Evolutionary conservation across 2,888 invertebrate species (phyloP).

Genomic region (Leuctra nigra): DNA sequence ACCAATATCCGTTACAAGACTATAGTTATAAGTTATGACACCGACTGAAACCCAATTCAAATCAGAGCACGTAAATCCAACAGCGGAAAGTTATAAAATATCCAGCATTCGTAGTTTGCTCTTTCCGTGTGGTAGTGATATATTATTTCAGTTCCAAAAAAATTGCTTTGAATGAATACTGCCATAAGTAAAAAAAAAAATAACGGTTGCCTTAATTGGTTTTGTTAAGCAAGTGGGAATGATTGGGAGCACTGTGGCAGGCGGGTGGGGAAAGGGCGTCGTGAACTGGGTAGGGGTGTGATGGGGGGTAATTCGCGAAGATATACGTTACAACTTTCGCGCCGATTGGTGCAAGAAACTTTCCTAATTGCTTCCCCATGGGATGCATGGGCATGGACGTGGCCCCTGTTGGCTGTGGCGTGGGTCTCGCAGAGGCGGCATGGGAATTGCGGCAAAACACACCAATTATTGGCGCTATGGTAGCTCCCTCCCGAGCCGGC

Average conservation of each 20-base stretch:
- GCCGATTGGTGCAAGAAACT: constrained; percentile 25
- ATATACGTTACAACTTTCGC: constrained; percentile 26
- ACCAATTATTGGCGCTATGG: constrained; percentile 18
- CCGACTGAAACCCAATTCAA: too few species aligned
- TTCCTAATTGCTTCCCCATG: constrained; percentile 25
- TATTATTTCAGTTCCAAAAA: too few species aligned
- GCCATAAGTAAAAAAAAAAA: too few species aligned
- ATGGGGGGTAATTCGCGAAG: constrained; percentile 13
- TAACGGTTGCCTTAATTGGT: constrained; percentile 22
- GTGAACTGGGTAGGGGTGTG: not conserved
- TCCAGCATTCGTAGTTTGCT: too few species aligned
- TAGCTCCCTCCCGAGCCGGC: not conserved
- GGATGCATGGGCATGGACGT: not conserved
- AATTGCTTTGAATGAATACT: too few species aligned
- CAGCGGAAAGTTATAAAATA: too few species aligned
- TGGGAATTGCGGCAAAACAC: constrained; percentile 21
- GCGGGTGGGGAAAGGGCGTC: too few species aligned
- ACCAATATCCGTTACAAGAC: too few species aligned
- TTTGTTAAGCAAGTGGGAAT: constrained; percentile 22
- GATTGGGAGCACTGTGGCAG: not conserved
- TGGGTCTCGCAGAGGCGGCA: not conserved
- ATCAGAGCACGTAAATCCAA: too few species aligned
- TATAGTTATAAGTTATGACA: too few species aligned
- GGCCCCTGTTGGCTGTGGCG: not conserved
- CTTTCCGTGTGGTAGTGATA: too few species aligned